Percentiles rank a stretch among this genome's conserved stretches.
Conservation (phyloP, 2,113 vertebrate species). For the Neolamprologus devosi region DNA sequence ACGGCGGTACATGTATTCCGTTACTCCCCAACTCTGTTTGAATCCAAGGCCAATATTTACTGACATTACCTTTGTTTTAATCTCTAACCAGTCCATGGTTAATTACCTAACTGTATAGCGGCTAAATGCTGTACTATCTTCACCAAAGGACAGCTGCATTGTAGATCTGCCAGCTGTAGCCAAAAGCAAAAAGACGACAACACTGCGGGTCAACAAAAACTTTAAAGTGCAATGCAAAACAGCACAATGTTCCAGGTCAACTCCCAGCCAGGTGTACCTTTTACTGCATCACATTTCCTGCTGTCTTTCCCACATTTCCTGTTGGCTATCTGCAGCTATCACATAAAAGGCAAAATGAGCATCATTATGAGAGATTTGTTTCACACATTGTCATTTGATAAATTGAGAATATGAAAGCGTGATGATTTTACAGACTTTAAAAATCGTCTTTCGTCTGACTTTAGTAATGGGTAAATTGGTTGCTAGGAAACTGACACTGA, state of each 20-base stretch:
- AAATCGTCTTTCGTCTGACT: not conserved
- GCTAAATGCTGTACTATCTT: not conserved
- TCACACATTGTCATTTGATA: not conserved
- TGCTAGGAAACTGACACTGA: not conserved
- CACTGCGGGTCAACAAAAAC: not conserved
- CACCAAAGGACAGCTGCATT: not conserved
- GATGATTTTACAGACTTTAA: not conserved
- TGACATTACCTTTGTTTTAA: not conserved
- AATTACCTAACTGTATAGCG: not conserved
- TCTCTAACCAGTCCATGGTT: not conserved
- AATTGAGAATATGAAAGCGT: not conserved
- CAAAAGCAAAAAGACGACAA: not conserved
- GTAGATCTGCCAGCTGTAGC: not conserved
- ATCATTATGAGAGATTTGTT: not conserved
- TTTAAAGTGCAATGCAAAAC: not conserved
- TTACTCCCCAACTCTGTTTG: not conserved
- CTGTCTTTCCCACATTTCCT: not conserved
- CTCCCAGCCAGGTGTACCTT: not conserved
- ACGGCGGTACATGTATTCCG: too few species aligned
- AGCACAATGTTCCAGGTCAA: not conserved
- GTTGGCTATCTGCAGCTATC: not conserved
- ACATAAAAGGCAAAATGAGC: not conserved
- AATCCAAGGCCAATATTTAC: not conserved
- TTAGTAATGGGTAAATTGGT: not conserved
- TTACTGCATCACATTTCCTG: not conserved